phyloP scores from a whole-genome alignment of 1,140 invertebrate species.

The Aporrectodea caliginosa region DNA sequence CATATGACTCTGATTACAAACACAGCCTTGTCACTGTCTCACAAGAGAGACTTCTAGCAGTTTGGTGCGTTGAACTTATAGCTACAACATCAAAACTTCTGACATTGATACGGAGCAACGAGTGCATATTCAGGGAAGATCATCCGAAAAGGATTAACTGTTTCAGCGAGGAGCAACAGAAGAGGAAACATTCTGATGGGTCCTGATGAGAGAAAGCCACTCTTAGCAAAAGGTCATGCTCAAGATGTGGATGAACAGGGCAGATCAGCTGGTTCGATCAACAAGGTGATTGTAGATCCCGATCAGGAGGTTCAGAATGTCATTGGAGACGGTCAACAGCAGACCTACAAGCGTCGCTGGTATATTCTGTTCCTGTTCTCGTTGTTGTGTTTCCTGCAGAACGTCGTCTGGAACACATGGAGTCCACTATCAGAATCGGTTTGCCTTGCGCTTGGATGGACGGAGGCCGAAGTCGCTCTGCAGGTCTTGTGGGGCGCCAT shows the following conservation, averaged over 20 bases:
- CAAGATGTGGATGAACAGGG: not conserved
- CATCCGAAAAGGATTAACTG: too few relatives aligned
- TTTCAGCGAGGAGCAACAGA: too few relatives aligned
- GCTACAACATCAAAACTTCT: too few relatives aligned
- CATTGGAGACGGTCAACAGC: not conserved
- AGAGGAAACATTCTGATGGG: not conserved
- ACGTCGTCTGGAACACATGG: slow-evolving; percentile 60
- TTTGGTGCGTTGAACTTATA: too few relatives aligned
- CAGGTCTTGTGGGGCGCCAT: slow-evolving; percentile 60
- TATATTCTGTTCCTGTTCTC: not conserved
- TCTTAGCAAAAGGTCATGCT: not conserved
- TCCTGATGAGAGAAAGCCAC: not conserved
- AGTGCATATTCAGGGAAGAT: too few relatives aligned
- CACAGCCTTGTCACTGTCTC: too few relatives aligned
- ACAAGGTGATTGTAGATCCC: not conserved
- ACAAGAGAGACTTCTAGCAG: too few relatives aligned
- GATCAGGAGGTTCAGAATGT: not conserved
- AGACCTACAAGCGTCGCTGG: not conserved
- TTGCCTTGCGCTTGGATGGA: slow-evolving; percentile 57
- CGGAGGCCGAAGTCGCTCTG: slow-evolving; percentile 55
- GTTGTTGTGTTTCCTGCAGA: slow-evolving; percentile 23
- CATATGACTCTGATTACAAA: too few relatives aligned
- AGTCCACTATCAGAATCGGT: slow-evolving; percentile 58
- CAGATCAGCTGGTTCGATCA: not conserved
- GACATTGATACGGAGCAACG: too few relatives aligned